These are phyloP conservation scores for Antigone vipio DNA, from an alignment of 2,113 vertebrate genomes.

Conservation along the genomic window DNA sequence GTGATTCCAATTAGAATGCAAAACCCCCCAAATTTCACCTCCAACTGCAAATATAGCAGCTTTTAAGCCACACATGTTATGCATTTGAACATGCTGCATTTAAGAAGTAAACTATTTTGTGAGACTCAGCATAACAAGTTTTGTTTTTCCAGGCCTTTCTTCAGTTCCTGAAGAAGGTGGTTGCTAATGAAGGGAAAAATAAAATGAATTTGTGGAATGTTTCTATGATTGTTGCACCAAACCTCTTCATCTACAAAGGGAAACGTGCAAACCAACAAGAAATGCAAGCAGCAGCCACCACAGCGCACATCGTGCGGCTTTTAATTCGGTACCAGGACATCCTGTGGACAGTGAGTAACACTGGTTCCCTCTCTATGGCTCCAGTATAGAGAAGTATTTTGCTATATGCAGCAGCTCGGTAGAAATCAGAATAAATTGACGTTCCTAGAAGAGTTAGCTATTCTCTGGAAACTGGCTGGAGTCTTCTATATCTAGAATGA, in stretches of 20 bases:
- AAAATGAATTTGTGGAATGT: constrained; percentile 97
- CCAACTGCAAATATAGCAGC: neutral
- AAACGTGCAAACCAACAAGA: constrained; percentile 84
- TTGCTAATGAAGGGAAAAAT: constrained; percentile 90
- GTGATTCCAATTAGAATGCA: neutral
- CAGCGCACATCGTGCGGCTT: constrained; percentile 85
- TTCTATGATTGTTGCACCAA: constrained; percentile 94
- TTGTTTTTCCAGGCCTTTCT: constrained; percentile 81
- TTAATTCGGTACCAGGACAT: constrained; percentile 91
- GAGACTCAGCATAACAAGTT: neutral
- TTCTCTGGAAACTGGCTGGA: neutral
- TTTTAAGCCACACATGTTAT: neutral
- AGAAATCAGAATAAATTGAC: neutral
- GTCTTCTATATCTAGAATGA: neutral
- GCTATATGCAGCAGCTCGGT: neutral
- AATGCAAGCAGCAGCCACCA: constrained; percentile 84
- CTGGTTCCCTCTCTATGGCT: neutral
- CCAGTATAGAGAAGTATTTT: neutral
- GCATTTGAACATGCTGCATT: neutral
- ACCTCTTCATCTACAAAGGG: constrained; percentile 86
- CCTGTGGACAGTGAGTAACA: constrained; percentile 87
- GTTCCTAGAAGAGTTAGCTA: neutral
- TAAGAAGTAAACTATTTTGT: neutral
- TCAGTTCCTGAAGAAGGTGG: constrained; percentile 89
- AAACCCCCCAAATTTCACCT: neutral